phyloP scores from a whole-genome alignment of 2,797 vertebrate species.

The Australoheros facetus region DNA sequence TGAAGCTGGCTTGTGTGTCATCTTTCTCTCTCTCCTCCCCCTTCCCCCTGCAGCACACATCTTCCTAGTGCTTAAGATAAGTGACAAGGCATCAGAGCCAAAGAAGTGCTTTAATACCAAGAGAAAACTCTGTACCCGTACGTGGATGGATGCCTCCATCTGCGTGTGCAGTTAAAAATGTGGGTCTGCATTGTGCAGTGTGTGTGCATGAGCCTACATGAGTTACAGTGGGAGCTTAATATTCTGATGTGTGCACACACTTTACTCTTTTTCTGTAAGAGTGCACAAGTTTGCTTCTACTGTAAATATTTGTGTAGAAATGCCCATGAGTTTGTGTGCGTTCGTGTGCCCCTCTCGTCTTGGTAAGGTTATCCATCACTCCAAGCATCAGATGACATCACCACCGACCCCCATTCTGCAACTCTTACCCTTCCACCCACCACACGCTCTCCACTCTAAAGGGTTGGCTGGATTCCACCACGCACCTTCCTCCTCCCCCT shows the following conservation, averaged over 20 bases:
- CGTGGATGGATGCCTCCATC: slow-evolving; percentile 55
- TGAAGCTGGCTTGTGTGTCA: slow-evolving; percentile 67
- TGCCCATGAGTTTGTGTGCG: neutral
- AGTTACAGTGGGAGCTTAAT: slow-evolving; percentile 20
- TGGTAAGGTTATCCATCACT: slow-evolving; percentile 73
- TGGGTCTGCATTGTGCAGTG: neutral
- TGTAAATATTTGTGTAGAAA: slow-evolving; percentile 38
- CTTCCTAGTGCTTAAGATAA: slow-evolving; percentile 78
- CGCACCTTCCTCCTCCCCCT: slow-evolving; percentile 49
- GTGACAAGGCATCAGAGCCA: slow-evolving; percentile 79
- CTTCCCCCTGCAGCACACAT: slow-evolving; percentile 65
- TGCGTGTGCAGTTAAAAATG: slow-evolving; percentile 12
- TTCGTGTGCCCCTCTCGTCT: slow-evolving; percentile 13
- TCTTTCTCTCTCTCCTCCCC: slow-evolving; percentile 30
- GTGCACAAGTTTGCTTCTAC: slow-evolving; percentile 7
- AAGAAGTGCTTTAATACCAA: slow-evolving; percentile 72
- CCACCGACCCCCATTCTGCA: slow-evolving; percentile 56
- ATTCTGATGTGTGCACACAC: neutral
- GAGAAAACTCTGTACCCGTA: slow-evolving; percentile 58
- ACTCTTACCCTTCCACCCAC: slow-evolving; percentile 64
- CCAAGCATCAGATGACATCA: slow-evolving; percentile 74
- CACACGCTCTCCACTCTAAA: slow-evolving; percentile 61
- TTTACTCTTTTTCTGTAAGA: neutral
- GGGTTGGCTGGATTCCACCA: slow-evolving; percentile 66
- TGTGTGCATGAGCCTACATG: neutral